These are phyloP conservation scores for Drosophila antonietae DNA, from an alignment of 2,888 invertebrate species.

Conservation along the genomic window DNA sequence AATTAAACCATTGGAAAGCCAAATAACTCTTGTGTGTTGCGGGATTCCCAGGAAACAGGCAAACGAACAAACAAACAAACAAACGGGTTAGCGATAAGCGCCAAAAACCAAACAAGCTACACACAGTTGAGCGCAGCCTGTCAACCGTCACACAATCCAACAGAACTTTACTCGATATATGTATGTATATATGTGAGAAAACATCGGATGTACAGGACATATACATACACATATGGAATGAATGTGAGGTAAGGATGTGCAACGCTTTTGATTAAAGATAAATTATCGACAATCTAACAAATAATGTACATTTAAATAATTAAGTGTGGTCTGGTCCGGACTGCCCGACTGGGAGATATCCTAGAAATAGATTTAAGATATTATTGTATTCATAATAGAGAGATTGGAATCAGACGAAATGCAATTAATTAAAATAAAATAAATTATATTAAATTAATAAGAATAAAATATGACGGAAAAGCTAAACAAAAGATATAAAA, in stretches of 20 bases:
- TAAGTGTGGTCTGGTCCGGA: no score
- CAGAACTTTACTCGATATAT: constrained; percentile 3
- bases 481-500: no score
- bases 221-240: not conserved
- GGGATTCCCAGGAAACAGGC: constrained; percentile 51
- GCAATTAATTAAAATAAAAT: no score
- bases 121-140: constrained; percentile 13
- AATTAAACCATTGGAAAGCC: constrained; percentile 79
- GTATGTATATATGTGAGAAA: not conserved
- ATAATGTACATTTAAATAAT: no score
- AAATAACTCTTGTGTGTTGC: constrained; percentile 76
- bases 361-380: no score
- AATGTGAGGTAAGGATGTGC: not conserved
- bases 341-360: no score
- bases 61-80: constrained; percentile 34
- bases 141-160: constrained; percentile 17
- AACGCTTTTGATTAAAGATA: not conserved
- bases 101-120: constrained; percentile 34
- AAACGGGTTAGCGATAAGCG: constrained; percentile 46
- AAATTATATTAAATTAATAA: no score
- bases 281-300: not conserved
- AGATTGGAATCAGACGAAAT: no score
- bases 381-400: no score
- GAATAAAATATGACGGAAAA: no score
- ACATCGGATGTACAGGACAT: not conserved